A percentile compares a stretch with the other conserved stretches of the same genome.
Evolutionary conservation across 1,140 invertebrate species (phyloP).

Genomic region (Macrosteles quadrilineatus): DNA sequence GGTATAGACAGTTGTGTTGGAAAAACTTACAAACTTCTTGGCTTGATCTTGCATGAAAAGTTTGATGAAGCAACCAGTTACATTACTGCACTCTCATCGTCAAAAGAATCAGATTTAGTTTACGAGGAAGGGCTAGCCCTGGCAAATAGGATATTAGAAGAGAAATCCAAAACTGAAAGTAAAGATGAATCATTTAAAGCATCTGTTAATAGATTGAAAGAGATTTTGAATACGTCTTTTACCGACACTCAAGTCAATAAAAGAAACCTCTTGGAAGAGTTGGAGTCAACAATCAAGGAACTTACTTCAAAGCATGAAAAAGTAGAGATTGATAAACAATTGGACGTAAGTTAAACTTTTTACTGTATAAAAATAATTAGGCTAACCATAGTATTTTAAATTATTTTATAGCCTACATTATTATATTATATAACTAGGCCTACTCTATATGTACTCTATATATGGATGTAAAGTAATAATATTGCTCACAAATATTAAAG

Average conservation of each 20-base stretch:
- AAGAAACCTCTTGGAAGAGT: constrained; percentile 47
- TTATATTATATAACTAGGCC: no score
- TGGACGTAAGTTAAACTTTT: background rate
- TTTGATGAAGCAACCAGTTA: constrained; percentile 57
- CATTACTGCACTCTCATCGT: constrained; percentile 47
- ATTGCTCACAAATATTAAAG: no score
- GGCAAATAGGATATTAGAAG: constrained; percentile 46
- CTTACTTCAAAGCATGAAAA: constrained; percentile 50
- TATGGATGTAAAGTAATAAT: no score
- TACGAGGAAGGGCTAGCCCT: constrained; percentile 51
- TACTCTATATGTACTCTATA: no score
- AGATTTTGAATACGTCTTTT: constrained; percentile 40
- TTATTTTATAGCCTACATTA: no score
- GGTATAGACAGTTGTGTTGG: constrained; percentile 56
- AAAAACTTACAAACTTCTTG: constrained; percentile 67
- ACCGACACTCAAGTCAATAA: no score
- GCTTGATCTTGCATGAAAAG: constrained; percentile 68
- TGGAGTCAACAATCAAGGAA: constrained; percentile 57
- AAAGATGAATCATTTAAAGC: constrained; percentile 47
- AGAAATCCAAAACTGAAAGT: constrained; percentile 25
- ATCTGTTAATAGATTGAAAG: constrained; percentile 38
- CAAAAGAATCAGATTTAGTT: constrained; percentile 47
- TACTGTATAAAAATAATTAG: no score
- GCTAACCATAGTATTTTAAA: no score
- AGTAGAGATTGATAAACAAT: constrained; percentile 1